phyloP scores from a whole-genome alignment of 2,797 vertebrate genomes.

The Falco naumanni region DNA sequence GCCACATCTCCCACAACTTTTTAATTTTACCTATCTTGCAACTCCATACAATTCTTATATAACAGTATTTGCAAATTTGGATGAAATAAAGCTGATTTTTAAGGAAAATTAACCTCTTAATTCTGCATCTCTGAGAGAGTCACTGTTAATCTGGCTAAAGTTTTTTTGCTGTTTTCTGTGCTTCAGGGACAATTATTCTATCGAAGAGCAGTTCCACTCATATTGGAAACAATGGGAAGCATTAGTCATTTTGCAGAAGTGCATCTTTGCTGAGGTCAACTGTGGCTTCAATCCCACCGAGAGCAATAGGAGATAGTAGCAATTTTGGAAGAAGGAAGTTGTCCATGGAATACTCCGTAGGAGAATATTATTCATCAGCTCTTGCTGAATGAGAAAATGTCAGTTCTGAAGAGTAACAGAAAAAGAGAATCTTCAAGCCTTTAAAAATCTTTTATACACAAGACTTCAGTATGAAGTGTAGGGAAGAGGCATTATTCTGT shows the following conservation, averaged over 20 bases:
- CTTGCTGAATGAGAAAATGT: slow-evolving; percentile 5
- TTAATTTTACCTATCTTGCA: not conserved
- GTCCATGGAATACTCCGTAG: slow-evolving; percentile 17
- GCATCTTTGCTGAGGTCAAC: slow-evolving; percentile 21
- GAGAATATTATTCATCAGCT: slow-evolving; percentile 46
- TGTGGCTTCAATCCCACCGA: slow-evolving; percentile 33
- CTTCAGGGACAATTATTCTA: slow-evolving; percentile 16
- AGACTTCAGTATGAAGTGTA: not conserved
- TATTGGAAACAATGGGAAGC: slow-evolving; percentile 47
- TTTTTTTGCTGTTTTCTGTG: not conserved
- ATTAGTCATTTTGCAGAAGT: slow-evolving; percentile 52
- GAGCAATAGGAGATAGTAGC: slow-evolving; percentile 44
- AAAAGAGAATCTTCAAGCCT: not conserved
- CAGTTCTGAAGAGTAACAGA: not conserved
- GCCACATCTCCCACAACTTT: not conserved
- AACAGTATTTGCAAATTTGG: not conserved
- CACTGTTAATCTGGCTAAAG: not conserved
- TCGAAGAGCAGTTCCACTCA: not conserved
- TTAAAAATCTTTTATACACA: not conserved
- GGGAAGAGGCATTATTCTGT: not conserved
- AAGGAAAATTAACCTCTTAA: not conserved
- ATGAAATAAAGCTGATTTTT: not conserved
- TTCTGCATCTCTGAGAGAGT: not conserved
- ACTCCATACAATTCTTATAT: not conserved
- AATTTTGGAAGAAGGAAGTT: slow-evolving; percentile 39